Conservation (phyloP, 2,888 invertebrate genomes). For the Drosophila yooni region DNA sequence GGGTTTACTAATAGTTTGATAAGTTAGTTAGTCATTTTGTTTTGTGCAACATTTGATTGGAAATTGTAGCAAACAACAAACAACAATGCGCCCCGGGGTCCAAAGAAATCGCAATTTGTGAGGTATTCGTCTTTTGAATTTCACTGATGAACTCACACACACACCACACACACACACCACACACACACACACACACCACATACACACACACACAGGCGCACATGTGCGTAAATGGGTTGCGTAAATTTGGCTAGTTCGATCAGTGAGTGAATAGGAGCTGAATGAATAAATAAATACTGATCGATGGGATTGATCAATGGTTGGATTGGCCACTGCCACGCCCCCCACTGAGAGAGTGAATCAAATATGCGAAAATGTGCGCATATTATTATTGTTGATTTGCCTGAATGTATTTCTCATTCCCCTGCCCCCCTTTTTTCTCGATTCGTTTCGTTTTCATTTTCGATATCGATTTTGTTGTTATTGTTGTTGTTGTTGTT, state of each 20-base stretch:
- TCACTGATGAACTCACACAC: slow-evolving; percentile 15
- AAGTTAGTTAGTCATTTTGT: slow-evolving; percentile 28
- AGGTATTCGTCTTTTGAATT: slow-evolving; percentile 15
- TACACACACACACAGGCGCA: no score
- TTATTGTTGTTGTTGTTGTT: neutral
- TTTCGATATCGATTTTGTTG: neutral
- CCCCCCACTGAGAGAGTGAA: slow-evolving; percentile 49
- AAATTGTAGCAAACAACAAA: slow-evolving; percentile 58
- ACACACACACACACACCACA: no score
- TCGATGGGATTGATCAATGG: slow-evolving; percentile 48
- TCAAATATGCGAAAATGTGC: slow-evolving; percentile 71
- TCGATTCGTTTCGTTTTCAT: slow-evolving; percentile 11
- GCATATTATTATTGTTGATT: slow-evolving; percentile 55
- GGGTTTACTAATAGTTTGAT: slow-evolving; percentile 29
- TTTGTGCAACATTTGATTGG: slow-evolving; percentile 64
- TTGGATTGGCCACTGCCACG: slow-evolving; percentile 22
- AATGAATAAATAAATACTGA: slow-evolving; percentile 36
- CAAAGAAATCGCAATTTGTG: slow-evolving; percentile 23
- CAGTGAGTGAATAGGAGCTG: slow-evolving; percentile 24
- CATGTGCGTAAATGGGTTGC: slow-evolving; percentile 9
- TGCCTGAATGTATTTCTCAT: slow-evolving; percentile 38
- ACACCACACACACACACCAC: neutral
- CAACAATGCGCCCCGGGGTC: slow-evolving; percentile 35
- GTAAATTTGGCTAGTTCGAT: slow-evolving; percentile 43
- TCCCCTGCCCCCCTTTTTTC: slow-evolving; percentile 4